Conservation (phyloP, 2,113 vertebrate species). For the Xenopus borealis region DNA sequence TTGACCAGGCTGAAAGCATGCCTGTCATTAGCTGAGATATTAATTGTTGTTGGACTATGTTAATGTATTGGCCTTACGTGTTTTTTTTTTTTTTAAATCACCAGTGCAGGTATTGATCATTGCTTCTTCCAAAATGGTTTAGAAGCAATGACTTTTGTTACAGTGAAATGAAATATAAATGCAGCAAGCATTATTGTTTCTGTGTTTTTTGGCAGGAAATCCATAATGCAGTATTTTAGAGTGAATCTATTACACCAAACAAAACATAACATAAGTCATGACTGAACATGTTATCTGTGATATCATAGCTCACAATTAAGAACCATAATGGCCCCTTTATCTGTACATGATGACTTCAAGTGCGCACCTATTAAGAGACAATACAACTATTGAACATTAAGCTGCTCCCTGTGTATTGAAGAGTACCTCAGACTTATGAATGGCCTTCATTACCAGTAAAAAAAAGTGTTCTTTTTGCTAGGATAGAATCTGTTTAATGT, state of each 20-base stretch:
- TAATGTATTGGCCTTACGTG: too few species aligned
- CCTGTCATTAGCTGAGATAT: too few species aligned
- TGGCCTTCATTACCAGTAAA: too few species aligned
- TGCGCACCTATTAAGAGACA: slow-evolving; percentile 17
- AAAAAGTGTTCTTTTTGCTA: too few species aligned
- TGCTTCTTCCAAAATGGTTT: too few species aligned
- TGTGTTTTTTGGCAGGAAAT: slow-evolving; percentile 33
- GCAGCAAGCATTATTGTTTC: background rate
- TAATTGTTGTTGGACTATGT: too few species aligned
- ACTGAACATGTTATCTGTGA: slow-evolving; percentile 22
- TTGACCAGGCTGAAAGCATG: too few species aligned
- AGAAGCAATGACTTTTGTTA: too few species aligned
- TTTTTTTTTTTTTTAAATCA: too few species aligned
- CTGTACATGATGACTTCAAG: slow-evolving; percentile 19
- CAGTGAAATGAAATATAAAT: background rate
- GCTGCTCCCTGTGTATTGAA: too few species aligned
- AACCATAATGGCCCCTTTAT: slow-evolving; percentile 11
- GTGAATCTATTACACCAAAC: slow-evolving; percentile 19
- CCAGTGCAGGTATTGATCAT: background rate
- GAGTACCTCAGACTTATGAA: too few species aligned
- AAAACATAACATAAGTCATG: slow-evolving; percentile 21
- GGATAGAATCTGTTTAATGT: too few species aligned
- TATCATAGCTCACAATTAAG: slow-evolving; percentile 22
- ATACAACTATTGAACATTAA: background rate
- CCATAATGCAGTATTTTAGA: slow-evolving; percentile 40